Percentiles rank a stretch among this genome's conserved stretches.
phyloP scores from a whole-genome alignment of 2,113 vertebrate genomes.

The Actenoides hombroni region DNA sequence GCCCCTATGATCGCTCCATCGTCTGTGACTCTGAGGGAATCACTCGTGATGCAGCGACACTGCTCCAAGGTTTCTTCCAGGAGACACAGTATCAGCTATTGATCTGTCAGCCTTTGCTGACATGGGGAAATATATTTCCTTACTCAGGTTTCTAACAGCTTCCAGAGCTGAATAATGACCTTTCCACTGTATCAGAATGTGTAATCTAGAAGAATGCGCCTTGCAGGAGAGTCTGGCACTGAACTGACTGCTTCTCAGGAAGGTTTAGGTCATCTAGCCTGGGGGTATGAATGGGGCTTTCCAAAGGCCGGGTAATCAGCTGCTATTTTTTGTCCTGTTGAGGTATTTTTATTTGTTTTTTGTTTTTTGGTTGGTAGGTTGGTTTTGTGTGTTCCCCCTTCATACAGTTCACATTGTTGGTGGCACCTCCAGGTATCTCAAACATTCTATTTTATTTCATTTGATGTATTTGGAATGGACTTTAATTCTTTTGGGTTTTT shows the following conservation, averaged over 20 bases:
- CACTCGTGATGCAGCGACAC: not conserved
- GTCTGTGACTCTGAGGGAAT: not conserved
- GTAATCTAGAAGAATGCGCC: not conserved
- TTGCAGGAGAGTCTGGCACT: not conserved
- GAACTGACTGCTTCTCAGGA: not conserved
- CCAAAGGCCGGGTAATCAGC: not conserved
- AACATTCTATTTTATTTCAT: not conserved
- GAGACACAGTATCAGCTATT: slow-evolving; percentile 33
- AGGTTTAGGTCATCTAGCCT: not conserved
- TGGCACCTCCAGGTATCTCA: not conserved
- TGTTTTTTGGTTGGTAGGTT: rapidly evolving
- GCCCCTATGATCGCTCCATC: not conserved
- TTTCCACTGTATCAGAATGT: slow-evolving; percentile 13
- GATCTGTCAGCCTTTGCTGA: slow-evolving; percentile 44
- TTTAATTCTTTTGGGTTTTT: too few species aligned
- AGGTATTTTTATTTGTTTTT: too few species aligned
- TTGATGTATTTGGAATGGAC: not conserved
- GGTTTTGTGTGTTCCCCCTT: not conserved
- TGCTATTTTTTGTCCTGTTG: not conserved
- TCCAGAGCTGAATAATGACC: slow-evolving; percentile 24
- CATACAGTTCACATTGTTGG: not conserved
- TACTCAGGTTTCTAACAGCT: slow-evolving; percentile 37
- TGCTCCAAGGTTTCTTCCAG: slow-evolving; percentile 11
- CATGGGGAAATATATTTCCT: slow-evolving; percentile 36
- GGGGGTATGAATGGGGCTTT: not conserved